Evolutionary conservation across 2,888 invertebrate species (phyloP), one percentile per base, ranked within the genome.

Genomic region (Drosophila engyochracea): DNA sequence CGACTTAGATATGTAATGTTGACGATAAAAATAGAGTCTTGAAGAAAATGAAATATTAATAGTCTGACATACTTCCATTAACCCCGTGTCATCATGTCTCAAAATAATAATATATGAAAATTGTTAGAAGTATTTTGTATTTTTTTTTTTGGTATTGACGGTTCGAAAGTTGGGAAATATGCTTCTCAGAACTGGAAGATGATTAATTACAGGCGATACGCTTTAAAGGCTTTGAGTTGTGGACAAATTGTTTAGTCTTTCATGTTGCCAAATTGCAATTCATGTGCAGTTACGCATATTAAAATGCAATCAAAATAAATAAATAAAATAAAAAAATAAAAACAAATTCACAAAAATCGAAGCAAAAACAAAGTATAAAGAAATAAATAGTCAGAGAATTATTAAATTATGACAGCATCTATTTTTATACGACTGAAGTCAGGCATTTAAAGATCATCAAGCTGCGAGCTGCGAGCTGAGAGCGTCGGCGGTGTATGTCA

Each of bases 341-440:
- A 22, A 53, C 51, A 16, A 39, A 28, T 19, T 19, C 35, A 14
- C 37, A 39, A 39, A 65, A 33, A 69, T 57, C 3, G 33, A 69
- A 30, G 30, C 30, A 16, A 44, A 53, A 44, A 16, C 33, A 14
- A 68, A 53, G 51, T 59, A 30, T 41, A 47, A 59, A 53, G 16
- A 60, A 53, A 37, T 31, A 35, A 35, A 39, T 67, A 57, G 64
- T 55, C 69, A 80, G 79, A 72, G 70, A 64, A 67, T 68, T 62
- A 67, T 61, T 60, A 71, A 67, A 74, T 74, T 73, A 85, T 78
- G 75, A 74, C 79, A 81, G 73, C 76, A 70, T 74, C 76, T 88
- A 85, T 85, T 76, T 90, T 69, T 83, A 74, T 47, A 41, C 37
- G 12, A 55, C 63, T 70, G 65, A 62, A 79, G 81, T 76, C 55